These are phyloP conservation scores for Corynorhinus townsendii DNA, from an alignment of 2,113 vertebrate species.

Conservation along the genomic window DNA sequence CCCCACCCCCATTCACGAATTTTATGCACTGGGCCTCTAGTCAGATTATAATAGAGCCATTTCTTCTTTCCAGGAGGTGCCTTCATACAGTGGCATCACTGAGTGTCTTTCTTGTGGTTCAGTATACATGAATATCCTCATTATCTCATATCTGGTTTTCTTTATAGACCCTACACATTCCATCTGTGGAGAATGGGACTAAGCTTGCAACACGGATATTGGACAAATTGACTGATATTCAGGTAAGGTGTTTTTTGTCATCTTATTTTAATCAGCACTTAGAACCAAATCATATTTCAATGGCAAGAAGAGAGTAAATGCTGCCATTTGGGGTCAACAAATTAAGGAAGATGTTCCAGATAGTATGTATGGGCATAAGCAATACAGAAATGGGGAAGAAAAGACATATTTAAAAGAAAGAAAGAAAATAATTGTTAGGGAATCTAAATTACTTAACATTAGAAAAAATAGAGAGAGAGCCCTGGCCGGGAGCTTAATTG, in stretches of 20 bases:
- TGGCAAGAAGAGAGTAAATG: neutral
- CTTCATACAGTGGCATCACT: no score
- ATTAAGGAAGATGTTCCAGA: neutral
- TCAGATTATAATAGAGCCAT: neutral
- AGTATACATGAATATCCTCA: neutral
- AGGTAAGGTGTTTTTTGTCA: conserved; percentile 78
- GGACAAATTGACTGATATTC: conserved; percentile 84
- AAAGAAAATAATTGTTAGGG: neutral
- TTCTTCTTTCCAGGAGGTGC: neutral
- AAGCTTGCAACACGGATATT: conserved; percentile 82
- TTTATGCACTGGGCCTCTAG: no score
- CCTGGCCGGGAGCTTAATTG: neutral
- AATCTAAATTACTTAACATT: neutral
- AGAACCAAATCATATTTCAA: neutral
- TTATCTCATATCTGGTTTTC: neutral
- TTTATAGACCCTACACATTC: conserved; percentile 83
- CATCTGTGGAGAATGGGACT: conserved; percentile 83
- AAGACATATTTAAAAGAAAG: neutral
- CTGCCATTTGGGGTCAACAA: neutral
- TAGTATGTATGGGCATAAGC: neutral
- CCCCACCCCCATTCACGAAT: no score
- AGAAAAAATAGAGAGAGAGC: neutral
- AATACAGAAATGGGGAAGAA: neutral
- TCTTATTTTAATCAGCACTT: neutral
- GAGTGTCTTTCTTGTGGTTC: neutral